Evolutionary conservation across 2,797 vertebrate genomes (phyloP).

Genomic region (Manis javanica): DNA sequence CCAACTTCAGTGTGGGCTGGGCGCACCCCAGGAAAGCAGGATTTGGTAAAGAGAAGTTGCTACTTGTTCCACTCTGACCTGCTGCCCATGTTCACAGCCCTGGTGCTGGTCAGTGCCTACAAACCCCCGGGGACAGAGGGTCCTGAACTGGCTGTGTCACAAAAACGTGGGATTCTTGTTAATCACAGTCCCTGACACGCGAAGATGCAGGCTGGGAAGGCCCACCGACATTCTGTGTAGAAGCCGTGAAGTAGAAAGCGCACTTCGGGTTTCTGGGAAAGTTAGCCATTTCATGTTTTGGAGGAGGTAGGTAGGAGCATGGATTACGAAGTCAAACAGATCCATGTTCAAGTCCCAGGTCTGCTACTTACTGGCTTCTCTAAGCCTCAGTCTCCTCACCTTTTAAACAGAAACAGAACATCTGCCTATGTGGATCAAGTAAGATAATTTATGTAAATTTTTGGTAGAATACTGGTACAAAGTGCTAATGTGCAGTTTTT

Average conservation of each 20-base stretch:
- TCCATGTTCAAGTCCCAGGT: neutral
- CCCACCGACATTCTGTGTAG: neutral
- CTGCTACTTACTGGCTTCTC: neutral
- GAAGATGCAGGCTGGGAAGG: neutral
- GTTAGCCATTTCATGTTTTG: neutral
- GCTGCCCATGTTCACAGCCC: neutral
- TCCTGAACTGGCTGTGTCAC: neutral
- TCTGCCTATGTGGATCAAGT: neutral
- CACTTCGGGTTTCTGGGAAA: neutral
- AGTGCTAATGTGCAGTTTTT: neutral
- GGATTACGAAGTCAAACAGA: slow-evolving; percentile 14
- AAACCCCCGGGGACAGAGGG: neutral
- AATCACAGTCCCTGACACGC: neutral
- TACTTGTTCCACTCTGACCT: neutral
- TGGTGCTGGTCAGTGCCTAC: neutral
- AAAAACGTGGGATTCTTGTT: neutral
- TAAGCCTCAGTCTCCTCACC: neutral
- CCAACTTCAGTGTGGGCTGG: neutral
- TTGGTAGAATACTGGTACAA: neutral
- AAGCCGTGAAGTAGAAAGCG: neutral
- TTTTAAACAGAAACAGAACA: neutral
- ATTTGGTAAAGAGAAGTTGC: neutral
- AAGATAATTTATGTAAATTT: neutral
- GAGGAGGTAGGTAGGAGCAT: neutral
- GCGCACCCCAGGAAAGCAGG: neutral